Percentiles rank a stretch among this genome's conserved stretches.
Evolutionary conservation across 2,888 invertebrate species (phyloP).

Genomic region (Psococerastis gibbosa): DNA sequence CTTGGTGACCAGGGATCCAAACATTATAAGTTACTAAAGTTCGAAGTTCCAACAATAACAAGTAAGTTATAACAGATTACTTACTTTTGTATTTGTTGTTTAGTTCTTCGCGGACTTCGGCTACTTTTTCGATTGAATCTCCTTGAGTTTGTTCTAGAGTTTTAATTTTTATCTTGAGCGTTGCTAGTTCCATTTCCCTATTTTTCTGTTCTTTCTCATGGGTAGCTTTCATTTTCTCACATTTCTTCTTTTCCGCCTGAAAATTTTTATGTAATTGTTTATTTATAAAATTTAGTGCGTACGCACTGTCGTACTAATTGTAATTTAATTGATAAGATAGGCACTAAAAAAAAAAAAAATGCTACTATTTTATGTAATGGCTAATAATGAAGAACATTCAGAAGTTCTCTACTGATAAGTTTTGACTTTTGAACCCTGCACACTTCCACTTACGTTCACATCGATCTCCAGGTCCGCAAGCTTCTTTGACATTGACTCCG

Average conservation of each 20-base stretch:
- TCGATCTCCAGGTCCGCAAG: slow-evolving; percentile 39
- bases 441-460: slow-evolving; percentile 28
- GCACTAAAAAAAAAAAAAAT: slow-evolving; percentile 12
- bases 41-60: no score
- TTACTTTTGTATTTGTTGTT: slow-evolving; percentile 48
- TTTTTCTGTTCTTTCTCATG: slow-evolving; percentile 58
- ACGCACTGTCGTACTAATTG: slow-evolving; percentile 11
- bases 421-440: no score
- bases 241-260: slow-evolving; percentile 43
- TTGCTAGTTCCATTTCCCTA: slow-evolving; percentile 56
- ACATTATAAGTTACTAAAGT: no score
- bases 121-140: slow-evolving; percentile 39
- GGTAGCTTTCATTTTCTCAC: slow-evolving; percentile 43
- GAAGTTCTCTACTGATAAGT: no score
- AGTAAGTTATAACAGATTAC: slow-evolving; percentile 25
- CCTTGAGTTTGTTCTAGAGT: slow-evolving; percentile 40
- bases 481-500: slow-evolving; percentile 42
- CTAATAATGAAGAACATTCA: no score
- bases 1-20: no score
- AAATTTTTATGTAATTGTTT: slow-evolving; percentile 13
- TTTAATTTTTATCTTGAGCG: slow-evolving; percentile 53
- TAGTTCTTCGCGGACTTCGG: slow-evolving; percentile 46
- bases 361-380: no score
- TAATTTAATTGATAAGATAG: slow-evolving; percentile 14
- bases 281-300: no score